Evolutionary conservation across 2,888 invertebrate genomes (phyloP), one percentile per base, ranked within the genome.

Genomic region (Stenotaenia linearis): DNA sequence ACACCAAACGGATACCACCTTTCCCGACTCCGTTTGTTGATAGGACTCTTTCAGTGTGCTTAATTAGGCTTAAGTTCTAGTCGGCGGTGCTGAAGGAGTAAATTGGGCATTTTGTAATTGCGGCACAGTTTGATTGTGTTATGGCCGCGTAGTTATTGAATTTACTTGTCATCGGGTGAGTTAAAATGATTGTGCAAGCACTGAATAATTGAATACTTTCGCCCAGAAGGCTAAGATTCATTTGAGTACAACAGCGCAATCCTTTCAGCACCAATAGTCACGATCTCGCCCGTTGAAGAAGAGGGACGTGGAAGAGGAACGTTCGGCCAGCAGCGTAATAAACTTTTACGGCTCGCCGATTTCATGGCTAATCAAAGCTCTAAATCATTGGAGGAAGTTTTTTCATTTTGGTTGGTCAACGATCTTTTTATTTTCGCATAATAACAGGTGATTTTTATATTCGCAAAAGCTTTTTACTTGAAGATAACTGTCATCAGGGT

Each of bases 291-390:
- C 12, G 61, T 10, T 61, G 61, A 61, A 61, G 28, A 61, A 23
- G 61, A 23, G 61, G 28, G 23, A 61, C 61, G 23, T 3, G 23
- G 25, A 25, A 61, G 61, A 45, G 45, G n/a, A 45, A 45, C 5
- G 61, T 61, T 61, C 28, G 61, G 10, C 61, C 61, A 61, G 25
- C 61, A 25, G 61, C 25, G 61, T 61, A 61, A 61, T 61, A 61
- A 61, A 61, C 61, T 61, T 61, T 61, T 61, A 61, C 61, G 61
- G 28, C 61, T 61, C 61, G 61, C 61, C 61, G 61, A 61, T 61
- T 61, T 61, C 61, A 61, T 61, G 23, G 61, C 61, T 61, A 61
- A 61, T 61, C 61, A 61, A 61, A 61, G 61, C 61, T 61, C 25
- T 61, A 61, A 61, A 61, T 61, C 61, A 69, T 69, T 69, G 69